Evolutionary conservation across 2,888 invertebrate genomes (phyloP).

Genomic region (Leptinotarsa peninsularis): DNA sequence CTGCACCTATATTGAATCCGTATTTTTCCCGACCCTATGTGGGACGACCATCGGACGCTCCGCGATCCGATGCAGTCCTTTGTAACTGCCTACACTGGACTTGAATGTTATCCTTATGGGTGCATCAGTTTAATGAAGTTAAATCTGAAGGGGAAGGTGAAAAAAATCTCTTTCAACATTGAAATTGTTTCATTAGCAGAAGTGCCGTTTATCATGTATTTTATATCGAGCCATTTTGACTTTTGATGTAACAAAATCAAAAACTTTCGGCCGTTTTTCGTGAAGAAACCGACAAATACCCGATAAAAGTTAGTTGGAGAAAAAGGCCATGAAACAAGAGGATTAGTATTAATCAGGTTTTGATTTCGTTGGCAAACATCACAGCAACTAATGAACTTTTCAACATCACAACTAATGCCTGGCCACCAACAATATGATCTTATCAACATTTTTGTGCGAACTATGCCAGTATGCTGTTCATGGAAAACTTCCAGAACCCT

Average conservation of each 20-base stretch:
- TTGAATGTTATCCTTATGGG: no score
- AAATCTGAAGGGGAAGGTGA: no score
- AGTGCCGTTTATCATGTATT: not conserved
- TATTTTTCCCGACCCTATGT: no score
- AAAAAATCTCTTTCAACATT: not conserved
- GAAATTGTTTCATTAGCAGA: not conserved
- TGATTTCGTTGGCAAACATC: not conserved
- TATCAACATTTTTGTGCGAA: not conserved
- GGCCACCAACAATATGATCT: constrained; percentile 1
- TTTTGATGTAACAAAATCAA: not conserved
- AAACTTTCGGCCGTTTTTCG: not conserved
- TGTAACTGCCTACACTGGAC: no score
- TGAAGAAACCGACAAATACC: not conserved
- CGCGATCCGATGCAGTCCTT: no score
- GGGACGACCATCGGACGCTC: no score
- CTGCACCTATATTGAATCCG: no score
- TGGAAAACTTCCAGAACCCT: constrained; percentile 20
- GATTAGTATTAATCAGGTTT: not conserved
- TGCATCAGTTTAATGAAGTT: no score
- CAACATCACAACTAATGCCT: not conserved
- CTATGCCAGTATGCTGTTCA: constrained; percentile 33
- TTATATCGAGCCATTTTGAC: not conserved
- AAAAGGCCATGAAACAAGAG: not conserved
- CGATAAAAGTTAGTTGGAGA: not conserved
- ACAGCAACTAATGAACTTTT: not conserved